Evolutionary conservation across 2,113 vertebrate species (phyloP), one percentile per base, ranked within the genome.

Genomic region (Aegypius monachus): DNA sequence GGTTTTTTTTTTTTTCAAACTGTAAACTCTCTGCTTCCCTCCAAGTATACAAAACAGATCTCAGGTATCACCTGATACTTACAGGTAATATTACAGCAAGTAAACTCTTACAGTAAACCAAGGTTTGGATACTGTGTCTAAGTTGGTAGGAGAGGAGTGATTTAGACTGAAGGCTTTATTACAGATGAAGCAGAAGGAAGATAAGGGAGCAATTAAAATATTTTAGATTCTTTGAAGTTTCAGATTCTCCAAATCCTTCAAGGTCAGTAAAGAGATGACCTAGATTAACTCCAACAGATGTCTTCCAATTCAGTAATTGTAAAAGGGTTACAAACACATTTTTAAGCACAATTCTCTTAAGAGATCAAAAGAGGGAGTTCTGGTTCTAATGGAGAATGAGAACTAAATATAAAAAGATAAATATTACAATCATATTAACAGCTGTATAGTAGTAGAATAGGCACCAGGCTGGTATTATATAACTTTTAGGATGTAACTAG

Each of bases 161-260:
- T 63, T 83, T 91, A 38, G 9, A 50, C 14, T 78, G 63, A 94
- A 94, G 91, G 5, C 16, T 81, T 84, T 89, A 71, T 62, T 93
- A 50, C 6, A 72, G 43, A 45, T 38, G 40, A 65, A 88, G 31
- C 31, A 86, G 62, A 88, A 92, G 20, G 26, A 79, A 81, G 34
- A 79, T 52, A 73, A 74, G 20, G 26, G 9, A 75, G 5, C 3
- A 93, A 67, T 88, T 88, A 56, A 93, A 96, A 87, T 80, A 50
- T 72, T 90, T 95, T 65, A 56, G 16, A 82, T 90, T 93, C 38
- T 82, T 79, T 48, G 59, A 79, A 75, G 23, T 88, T 92, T 92
- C 43, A 82, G 36, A 56, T 96, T 88, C 48, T 95, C 10, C 27
- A 92, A 65, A 82, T 88, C 36, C 38, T 93, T 90, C 58, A 75